Conservation (phyloP, 2,797 vertebrate genomes). For the Thaleichthys pacificus region DNA sequence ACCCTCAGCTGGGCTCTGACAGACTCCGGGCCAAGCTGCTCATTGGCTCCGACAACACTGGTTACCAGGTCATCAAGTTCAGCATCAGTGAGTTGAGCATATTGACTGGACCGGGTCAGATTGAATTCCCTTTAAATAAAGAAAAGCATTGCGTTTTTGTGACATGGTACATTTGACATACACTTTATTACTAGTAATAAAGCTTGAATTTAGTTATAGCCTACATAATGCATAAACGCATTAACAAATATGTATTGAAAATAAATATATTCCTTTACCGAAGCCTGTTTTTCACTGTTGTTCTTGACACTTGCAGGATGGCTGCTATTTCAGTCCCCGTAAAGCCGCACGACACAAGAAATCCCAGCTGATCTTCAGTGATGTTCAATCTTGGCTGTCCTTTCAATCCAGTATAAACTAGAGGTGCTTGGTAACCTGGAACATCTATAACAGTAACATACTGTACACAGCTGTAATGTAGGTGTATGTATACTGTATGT, state of each 20-base stretch:
- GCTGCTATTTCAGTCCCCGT: not conserved
- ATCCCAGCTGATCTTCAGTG: constrained; percentile 5
- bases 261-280: not conserved
- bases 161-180: no score
- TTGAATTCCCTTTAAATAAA: not conserved
- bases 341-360: not conserved
- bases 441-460: not conserved
- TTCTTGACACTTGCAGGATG: not conserved
- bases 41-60: not conserved
- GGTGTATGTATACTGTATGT: not conserved
- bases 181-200: not conserved
- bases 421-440: not conserved
- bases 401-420: not conserved
- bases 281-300: not conserved
- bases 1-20: not conserved
- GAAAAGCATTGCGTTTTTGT: no score
- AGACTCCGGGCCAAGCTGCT: not conserved
- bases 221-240: not conserved
- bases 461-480: not conserved
- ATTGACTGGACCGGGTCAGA: not conserved
- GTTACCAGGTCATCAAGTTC: not conserved
- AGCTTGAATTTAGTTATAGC: not conserved
- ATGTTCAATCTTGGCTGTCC: not conserved
- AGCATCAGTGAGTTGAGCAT: not conserved
- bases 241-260: not conserved